These are phyloP conservation scores for Frankliniella intonsa DNA, from an alignment of 2,888 invertebrate genomes.

Conservation along the genomic window DNA sequence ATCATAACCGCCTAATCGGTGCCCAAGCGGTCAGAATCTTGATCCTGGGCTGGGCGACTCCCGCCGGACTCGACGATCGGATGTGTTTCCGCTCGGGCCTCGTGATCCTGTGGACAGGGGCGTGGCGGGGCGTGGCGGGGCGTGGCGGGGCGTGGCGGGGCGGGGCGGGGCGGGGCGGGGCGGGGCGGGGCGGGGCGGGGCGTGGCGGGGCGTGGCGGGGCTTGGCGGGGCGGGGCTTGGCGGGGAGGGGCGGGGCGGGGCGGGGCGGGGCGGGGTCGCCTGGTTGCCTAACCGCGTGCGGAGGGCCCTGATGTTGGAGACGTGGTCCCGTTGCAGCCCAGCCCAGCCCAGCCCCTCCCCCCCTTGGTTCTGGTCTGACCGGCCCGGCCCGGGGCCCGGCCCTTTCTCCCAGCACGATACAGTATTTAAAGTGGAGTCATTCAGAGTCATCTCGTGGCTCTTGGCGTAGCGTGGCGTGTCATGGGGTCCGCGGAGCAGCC, in stretches of 20 bases:
- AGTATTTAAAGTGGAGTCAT: constrained; percentile 16
- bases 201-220: background rate
- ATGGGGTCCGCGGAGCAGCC: background rate
- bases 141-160: too few relatives aligned
- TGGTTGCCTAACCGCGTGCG: background rate
- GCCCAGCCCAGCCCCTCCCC: too few relatives aligned
- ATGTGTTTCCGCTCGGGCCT: background rate
- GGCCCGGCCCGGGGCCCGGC: background rate
- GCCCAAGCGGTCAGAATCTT: background rate
- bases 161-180: background rate
- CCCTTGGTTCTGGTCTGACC: too few relatives aligned
- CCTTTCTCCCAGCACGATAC: constrained; percentile 1
- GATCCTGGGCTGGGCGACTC: background rate
- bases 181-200: background rate
- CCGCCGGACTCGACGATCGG: background rate
- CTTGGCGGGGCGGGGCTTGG: too few relatives aligned
- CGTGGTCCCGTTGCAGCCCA: background rate
- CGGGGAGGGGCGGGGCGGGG: background rate
- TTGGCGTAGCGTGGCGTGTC: background rate
- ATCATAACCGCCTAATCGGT: background rate
- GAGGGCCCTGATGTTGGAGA: too few relatives aligned
- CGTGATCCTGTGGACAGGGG: background rate
- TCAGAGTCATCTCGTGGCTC: background rate
- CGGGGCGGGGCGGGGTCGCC: background rate
- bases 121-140: background rate